Conservation (phyloP, 2,888 invertebrate species). For the Aquatica leii region DNA sequence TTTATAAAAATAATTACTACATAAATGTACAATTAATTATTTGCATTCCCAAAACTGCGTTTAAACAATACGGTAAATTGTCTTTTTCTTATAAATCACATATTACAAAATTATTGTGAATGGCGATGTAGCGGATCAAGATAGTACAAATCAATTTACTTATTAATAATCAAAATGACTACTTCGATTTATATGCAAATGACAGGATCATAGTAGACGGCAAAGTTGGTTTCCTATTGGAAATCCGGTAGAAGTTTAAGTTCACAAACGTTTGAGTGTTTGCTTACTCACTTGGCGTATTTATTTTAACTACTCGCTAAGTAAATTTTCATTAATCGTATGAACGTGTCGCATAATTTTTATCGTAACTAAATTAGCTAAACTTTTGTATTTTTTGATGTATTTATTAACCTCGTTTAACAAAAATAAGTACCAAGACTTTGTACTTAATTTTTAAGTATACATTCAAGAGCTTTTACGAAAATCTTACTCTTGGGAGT, state of each 20-base stretch:
- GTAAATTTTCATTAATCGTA: not conserved
- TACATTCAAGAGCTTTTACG: not conserved
- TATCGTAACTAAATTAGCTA: no score
- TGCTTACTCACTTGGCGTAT: not conserved
- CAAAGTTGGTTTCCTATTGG: slow-evolving; percentile 6
- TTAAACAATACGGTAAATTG: no score
- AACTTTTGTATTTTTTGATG: no score
- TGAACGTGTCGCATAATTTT: no score
- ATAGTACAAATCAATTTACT: not conserved
- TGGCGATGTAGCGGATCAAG: no score
- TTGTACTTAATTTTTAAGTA: slow-evolving; percentile 3
- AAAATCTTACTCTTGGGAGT: not conserved
- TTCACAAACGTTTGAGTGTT: slow-evolving; percentile 2
- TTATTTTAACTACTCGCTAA: not conserved
- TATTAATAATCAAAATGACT: slow-evolving; percentile 7
- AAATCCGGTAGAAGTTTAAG: slow-evolving; percentile 1
- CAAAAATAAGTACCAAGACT: not conserved
- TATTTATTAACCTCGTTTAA: not conserved
- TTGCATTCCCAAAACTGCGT: no score
- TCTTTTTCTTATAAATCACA: no score
- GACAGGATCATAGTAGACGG: not conserved
- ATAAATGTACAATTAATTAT: no score
- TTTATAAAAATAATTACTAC: no score
- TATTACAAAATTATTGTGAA: no score
- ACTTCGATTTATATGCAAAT: slow-evolving; percentile 11